Evolutionary conservation across 2,797 vertebrate species (phyloP).

Genomic region (Erpetoichthys calabaricus): DNA sequence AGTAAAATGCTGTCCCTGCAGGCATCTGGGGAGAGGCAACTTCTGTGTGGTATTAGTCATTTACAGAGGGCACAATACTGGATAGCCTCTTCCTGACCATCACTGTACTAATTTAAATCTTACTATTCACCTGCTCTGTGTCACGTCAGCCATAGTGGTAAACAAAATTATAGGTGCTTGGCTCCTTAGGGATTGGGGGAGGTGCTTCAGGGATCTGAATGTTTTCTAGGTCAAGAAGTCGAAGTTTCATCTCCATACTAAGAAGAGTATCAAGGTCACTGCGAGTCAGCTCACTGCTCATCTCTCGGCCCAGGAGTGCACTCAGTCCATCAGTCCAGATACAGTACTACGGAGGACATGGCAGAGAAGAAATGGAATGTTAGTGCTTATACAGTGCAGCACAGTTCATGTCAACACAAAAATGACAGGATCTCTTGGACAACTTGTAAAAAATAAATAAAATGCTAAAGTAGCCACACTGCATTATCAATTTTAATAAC

Average conservation of each 20-base stretch:
- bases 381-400: background rate
- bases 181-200: slow-evolving; percentile 89
- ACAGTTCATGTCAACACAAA: background rate
- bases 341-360: slow-evolving; percentile 63
- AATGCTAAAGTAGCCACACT: background rate
- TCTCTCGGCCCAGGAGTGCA: slow-evolving; percentile 86
- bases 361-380: background rate
- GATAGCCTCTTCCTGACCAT: slow-evolving; percentile 17
- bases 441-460: background rate
- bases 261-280: slow-evolving; percentile 93
- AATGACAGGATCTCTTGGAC: too few relatives aligned
- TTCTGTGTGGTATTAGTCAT: too few relatives aligned
- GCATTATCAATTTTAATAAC: background rate
- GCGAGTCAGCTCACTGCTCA: slow-evolving; percentile 90
- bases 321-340: slow-evolving; percentile 94
- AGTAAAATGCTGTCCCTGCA: too few relatives aligned
- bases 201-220: slow-evolving; percentile 89
- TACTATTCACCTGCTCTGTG: slow-evolving; percentile 17
- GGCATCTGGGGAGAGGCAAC: too few relatives aligned
- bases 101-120: slow-evolving; percentile 9
- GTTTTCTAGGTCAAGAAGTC: slow-evolving; percentile 93
- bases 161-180: slow-evolving; percentile 95
- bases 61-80: background rate
- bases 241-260: slow-evolving; percentile 98
- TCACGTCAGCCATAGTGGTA: slow-evolving; percentile 85